Evolutionary conservation across 2,797 vertebrate genomes (phyloP).

Genomic region (Euthynnus affinis): DNA sequence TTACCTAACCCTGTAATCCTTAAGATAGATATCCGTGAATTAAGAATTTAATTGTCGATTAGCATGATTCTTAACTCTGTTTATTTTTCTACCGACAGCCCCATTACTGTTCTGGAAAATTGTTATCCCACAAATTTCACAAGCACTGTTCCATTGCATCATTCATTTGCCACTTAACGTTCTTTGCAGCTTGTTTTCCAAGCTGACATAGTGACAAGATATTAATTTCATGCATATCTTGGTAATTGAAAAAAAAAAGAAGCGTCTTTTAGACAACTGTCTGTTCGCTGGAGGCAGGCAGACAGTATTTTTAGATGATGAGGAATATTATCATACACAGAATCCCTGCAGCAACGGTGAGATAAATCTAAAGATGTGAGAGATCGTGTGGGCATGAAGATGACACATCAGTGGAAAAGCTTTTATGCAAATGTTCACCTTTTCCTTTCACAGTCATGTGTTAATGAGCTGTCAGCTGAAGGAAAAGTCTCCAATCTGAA

Average conservation of each 20-base stretch:
- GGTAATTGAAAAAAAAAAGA: slow-evolving; percentile 44
- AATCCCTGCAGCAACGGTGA: slow-evolving; percentile 19
- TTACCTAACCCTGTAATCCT: background rate
- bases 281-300: slow-evolving; percentile 21
- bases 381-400: slow-evolving; percentile 37
- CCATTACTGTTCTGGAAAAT: slow-evolving; percentile 39
- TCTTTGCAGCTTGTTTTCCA: slow-evolving; percentile 22
- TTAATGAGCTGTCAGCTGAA: slow-evolving; percentile 45
- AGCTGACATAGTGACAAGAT: slow-evolving; percentile 35
- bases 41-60: background rate
- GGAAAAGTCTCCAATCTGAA: slow-evolving; percentile 15
- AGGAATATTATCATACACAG: slow-evolving; percentile 22
- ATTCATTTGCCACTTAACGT: slow-evolving; percentile 30
- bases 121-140: slow-evolving; percentile 12
- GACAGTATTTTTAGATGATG: background rate
- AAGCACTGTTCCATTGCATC: slow-evolving; percentile 4
- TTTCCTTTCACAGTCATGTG: slow-evolving; percentile 13
- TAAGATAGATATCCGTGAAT: background rate
- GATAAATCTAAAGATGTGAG: slow-evolving; percentile 23
- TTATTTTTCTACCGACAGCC: slow-evolving; percentile 14
- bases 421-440: slow-evolving; percentile 37
- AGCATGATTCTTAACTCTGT: slow-evolving; percentile 3
- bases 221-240: slow-evolving; percentile 45
- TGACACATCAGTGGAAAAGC: slow-evolving; percentile 26
- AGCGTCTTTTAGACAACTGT: background rate